These are phyloP conservation scores for Drosophila mettleri DNA, from an alignment of 2,888 invertebrate genomes.

Conservation along the genomic window DNA sequence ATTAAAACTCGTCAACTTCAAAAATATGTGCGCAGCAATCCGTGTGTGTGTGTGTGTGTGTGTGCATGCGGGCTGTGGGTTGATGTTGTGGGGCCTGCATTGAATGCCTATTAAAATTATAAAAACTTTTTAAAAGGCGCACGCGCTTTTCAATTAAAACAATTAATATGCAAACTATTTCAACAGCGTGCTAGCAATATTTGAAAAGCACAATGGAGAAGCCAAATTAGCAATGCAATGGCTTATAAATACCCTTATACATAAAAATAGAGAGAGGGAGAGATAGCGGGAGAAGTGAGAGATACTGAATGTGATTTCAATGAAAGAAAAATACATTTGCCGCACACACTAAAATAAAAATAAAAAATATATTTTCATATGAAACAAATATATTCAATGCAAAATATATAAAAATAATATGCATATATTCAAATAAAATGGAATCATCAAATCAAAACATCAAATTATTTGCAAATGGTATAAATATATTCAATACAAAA, in stretches of 20 bases:
- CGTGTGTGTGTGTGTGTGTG: constrained; percentile 3
- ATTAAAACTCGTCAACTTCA: constrained; percentile 65
- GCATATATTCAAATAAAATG: no score
- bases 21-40: not conserved
- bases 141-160: constrained; percentile 69
- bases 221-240: not conserved
- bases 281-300: not conserved
- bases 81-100: constrained; percentile 33
- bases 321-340: not conserved
- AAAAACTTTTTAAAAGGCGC: constrained; percentile 55
- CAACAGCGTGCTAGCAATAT: constrained; percentile 12
- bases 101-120: constrained; percentile 38
- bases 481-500: no score
- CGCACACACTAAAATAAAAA: not conserved
- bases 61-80: constrained; percentile 34
- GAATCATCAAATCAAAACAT: no score
- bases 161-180: constrained; percentile 59
- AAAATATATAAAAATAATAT: no score
- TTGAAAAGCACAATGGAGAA: constrained; percentile 9
- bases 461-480: no score
- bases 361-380: no score
- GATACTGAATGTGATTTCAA: not conserved
- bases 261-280: not conserved
- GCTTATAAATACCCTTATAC: constrained; percentile 11
- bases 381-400: no score